These are phyloP conservation scores for Patella ulyssiponensis DNA, from an alignment of 2,888 invertebrate genomes.

Conservation along the genomic window DNA sequence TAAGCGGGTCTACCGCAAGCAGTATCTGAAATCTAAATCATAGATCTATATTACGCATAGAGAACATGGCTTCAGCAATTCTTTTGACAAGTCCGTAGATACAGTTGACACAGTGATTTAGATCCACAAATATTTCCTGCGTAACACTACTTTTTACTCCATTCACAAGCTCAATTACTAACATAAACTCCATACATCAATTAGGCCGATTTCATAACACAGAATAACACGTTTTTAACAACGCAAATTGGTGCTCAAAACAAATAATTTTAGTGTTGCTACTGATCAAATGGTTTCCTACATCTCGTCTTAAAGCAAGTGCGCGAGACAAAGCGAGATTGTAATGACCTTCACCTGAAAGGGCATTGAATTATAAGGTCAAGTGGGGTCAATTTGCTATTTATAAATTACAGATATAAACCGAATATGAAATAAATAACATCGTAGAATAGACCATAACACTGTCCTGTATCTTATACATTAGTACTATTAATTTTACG, in stretches of 20 bases:
- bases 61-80: constrained; percentile 7
- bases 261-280: constrained; percentile 45
- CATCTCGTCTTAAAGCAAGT: constrained; percentile 45
- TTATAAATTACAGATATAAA: too few species aligned
- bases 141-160: background rate
- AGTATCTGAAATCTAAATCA: constrained; percentile 3
- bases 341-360: constrained; percentile 37
- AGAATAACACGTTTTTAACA: background rate
- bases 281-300: constrained; percentile 45
- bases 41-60: constrained; percentile 9
- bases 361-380: constrained; percentile 23
- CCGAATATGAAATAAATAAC: background rate
- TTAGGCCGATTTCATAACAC: background rate
- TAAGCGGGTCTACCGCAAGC: constrained; percentile 83
- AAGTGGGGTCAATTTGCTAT: background rate
- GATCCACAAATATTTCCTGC: background rate
- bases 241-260: constrained; percentile 20
- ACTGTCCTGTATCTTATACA: too few species aligned
- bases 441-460: too few species aligned
- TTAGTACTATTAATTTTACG: too few species aligned
- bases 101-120: constrained; percentile 38
- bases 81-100: constrained; percentile 44
- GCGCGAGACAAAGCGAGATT: constrained; percentile 42
- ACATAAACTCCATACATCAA: background rate
- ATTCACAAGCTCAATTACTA: background rate